These are phyloP conservation scores for Chironomus tentans DNA, from an alignment of 2,888 invertebrate genomes.

Conservation along the genomic window DNA sequence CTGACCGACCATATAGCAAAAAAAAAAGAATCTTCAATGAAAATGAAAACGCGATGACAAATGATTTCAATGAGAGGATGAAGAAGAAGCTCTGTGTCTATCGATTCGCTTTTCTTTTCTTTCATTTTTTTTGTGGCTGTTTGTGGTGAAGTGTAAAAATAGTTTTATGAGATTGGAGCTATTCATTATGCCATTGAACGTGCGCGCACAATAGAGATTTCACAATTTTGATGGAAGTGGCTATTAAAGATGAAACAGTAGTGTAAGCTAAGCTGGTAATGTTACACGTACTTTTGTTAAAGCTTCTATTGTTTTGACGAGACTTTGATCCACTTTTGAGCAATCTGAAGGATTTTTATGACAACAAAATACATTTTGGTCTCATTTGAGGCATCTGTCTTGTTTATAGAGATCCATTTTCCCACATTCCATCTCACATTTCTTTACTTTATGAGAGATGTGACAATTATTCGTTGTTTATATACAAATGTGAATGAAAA, in stretches of 20 bases:
- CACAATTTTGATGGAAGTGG: background rate
- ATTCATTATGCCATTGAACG: background rate
- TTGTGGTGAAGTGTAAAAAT: background rate
- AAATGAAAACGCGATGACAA: constrained; percentile 1
- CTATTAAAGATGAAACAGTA: background rate
- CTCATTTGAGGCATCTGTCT: no score
- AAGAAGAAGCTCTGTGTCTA: background rate
- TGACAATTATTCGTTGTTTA: no score
- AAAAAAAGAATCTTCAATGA: constrained; percentile 11
- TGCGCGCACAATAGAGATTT: background rate
- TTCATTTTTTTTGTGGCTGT: background rate
- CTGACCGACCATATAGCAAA: no score
- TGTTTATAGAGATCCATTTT: no score
- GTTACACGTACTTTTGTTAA: no score
- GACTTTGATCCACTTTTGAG: no score
- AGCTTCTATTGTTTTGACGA: no score
- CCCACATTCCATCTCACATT: no score
- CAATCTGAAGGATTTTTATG: no score
- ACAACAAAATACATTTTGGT: no score
- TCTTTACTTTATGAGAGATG: no score
- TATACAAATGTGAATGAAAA: no score
- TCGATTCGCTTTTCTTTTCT: background rate
- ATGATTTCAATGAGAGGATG: constrained; percentile 24
- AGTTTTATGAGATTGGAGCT: background rate
- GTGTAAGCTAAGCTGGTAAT: background rate